Base-by-base conservation (phyloP, 2,888 invertebrate genomes). In the Lycia hirtaria region DNA sequence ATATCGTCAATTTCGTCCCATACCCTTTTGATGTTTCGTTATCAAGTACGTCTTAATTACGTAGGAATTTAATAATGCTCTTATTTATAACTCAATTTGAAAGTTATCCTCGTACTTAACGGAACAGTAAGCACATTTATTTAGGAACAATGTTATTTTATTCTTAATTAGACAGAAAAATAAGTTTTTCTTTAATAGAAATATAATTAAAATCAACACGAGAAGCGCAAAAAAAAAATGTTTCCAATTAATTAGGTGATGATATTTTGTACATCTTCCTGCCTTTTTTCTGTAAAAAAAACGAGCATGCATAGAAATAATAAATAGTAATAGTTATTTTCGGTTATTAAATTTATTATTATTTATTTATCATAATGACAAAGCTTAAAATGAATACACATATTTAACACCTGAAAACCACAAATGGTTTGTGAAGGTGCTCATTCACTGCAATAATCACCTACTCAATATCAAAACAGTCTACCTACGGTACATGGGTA, bases 101-200 rank as follows among this genome's bases (percentile, higher is more conserved):
- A 41, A 32, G 28, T 12, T 19, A 12, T 12, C 15, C 10, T 30
- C 10, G 12, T 22, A 12, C 20, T 38, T n/a, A 20, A 20, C 19
- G n/a, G 12, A 5, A 19, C 7, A 19, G 22, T 38, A 38, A 22
- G 38, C 6, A 12, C 5, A 22, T 22, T 38, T 38, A 38, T 38
- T 38, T 38, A 12, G n/a, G 22, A 2, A 38, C 22, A 26, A 14
- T 41, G 26, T 41, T 26, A 26, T 41, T 41, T 41, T 15, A 38
- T 6, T 38, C 12, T 15, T 26, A 41, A 41, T 41, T 41, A 41
- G 24, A 26, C 15, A 1, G 24, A 14, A 40, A 15, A 4, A 15
- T 14, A 41, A n/a, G 12, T 38, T 20, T 6, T 38, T 3, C 20
- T 38, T 38, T 5, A 19, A 9, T n/a, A 19, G 4, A 20, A 5